Evolutionary conservation across 2,888 invertebrate species (phyloP).

Genomic region (Camptogramma bilineatum): DNA sequence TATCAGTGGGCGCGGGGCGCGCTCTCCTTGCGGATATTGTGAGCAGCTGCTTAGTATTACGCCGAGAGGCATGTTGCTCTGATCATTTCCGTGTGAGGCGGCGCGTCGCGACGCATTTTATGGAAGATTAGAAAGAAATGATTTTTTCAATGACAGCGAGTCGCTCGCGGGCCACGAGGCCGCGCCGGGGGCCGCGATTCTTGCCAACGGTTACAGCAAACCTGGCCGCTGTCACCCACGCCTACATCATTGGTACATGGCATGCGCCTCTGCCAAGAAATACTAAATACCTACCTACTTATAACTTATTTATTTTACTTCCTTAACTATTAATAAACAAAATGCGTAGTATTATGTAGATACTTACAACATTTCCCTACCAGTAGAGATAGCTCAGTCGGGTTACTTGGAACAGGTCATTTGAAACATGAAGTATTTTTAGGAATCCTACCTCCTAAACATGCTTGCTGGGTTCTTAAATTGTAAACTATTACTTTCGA

Average conservation of each 20-base stretch:
- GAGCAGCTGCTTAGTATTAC: neutral
- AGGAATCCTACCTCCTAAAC: too few relatives aligned
- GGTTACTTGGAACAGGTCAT: too few relatives aligned
- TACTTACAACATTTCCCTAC: too few relatives aligned
- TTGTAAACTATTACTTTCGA: too few relatives aligned
- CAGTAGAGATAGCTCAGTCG: too few relatives aligned
- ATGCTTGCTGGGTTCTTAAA: too few relatives aligned
- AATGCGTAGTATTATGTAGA: too few relatives aligned
- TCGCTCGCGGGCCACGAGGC: neutral
- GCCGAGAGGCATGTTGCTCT: constrained; percentile 8
- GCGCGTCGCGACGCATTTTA: neutral
- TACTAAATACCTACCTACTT: constrained; percentile 1
- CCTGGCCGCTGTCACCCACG: constrained; percentile 4
- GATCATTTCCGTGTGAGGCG: constrained; percentile 3
- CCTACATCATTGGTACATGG: constrained; percentile 1
- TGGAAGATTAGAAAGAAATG: neutral
- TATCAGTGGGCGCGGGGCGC: neutral
- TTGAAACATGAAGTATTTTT: too few relatives aligned
- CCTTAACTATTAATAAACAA: neutral
- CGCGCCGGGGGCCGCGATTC: neutral
- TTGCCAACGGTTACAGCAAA: constrained; percentile 12
- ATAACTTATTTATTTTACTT: too few relatives aligned
- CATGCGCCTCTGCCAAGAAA: constrained; percentile 11
- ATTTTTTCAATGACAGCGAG: neutral
- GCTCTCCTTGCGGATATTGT: neutral